Evolutionary conservation across 1,140 invertebrate genomes (phyloP).

Genomic region (Drosophila orena): DNA sequence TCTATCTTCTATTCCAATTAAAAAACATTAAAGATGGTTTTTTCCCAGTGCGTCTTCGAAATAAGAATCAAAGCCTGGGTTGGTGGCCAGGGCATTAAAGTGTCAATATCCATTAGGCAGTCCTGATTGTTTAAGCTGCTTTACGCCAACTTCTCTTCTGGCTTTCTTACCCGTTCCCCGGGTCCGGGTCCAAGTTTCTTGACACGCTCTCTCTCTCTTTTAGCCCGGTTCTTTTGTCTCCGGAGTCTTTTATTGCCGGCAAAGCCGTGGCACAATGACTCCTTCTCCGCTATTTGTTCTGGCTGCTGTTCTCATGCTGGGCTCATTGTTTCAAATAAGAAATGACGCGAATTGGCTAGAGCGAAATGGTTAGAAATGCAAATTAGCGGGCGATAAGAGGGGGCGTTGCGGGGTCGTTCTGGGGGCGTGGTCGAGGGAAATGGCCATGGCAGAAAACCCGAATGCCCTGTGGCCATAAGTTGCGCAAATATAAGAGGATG

Average conservation of each 20-base stretch:
- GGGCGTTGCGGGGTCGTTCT: slow-evolving; percentile 3
- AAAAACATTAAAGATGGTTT: neutral
- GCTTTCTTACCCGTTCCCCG: slow-evolving; percentile 33
- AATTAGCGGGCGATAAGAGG: slow-evolving; percentile 69
- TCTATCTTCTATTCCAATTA: too few relatives aligned
- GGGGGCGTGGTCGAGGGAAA: slow-evolving; percentile 20
- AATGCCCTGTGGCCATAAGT: slow-evolving; percentile 55
- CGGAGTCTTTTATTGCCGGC: slow-evolving; percentile 65
- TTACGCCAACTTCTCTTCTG: slow-evolving; percentile 79
- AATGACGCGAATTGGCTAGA: slow-evolving; percentile 80
- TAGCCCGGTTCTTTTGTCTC: slow-evolving; percentile 57
- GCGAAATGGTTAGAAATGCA: slow-evolving; percentile 81
- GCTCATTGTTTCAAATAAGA: slow-evolving; percentile 82
- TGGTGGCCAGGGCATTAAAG: slow-evolving; percentile 73
- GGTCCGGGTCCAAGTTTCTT: slow-evolving; percentile 38
- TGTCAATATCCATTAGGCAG: slow-evolving; percentile 82
- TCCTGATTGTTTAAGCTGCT: slow-evolving; percentile 82
- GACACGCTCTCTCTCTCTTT: slow-evolving; percentile 30
- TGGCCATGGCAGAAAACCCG: slow-evolving; percentile 57
- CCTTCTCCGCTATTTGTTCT: slow-evolving; percentile 54
- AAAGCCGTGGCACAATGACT: slow-evolving; percentile 71
- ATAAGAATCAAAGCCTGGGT: slow-evolving; percentile 24
- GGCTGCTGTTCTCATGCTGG: slow-evolving; percentile 49
- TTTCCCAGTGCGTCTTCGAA: slow-evolving; percentile 20
- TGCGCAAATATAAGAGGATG: slow-evolving; percentile 4